Evolutionary conservation across 2,888 invertebrate species (phyloP), one percentile per base, ranked within the genome.

Genomic region (Lamellibrachia columna): DNA sequence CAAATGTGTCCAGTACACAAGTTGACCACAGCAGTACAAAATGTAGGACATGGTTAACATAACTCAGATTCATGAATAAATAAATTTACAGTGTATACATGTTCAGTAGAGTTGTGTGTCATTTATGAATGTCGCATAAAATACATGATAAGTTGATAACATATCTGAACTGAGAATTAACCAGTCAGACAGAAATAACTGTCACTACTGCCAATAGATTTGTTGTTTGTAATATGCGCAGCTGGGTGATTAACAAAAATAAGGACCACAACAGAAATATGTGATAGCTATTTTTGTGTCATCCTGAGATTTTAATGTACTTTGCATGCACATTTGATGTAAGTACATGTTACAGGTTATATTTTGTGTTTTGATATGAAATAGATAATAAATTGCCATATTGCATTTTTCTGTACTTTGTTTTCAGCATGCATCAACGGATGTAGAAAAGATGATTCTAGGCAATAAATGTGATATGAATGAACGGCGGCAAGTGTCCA

Each of bases 401-500:
- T 91, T n/a, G 6, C 55, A 40, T n/a, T 90, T 91, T 40, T 91
- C 40, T 40, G 28, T 92, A 58, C 90, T 90, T 91, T 92, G 53
- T 93, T 94, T 94, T 7, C 94, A 97, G 97, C 99, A 99, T 97
- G 99, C 99, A 28, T 99, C 99, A 92, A 98, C 99, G 40, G 99
- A 99, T 97, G 99, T 99, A 58, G 99, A 99, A 96, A 99, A 99
- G 97, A 99, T 99, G 99, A 98, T 99, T 94, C 97, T 99, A 96
- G 99, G 95, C 40, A 99, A 99, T 97, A 99, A 99, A 97, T 99
- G 99, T 97, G 99, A 99, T 97, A 98, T 99, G 97, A 98, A 98
- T 96, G 98, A 99, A 96, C 98, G 98, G 97, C 97, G 99, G 97
- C 98, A 99, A 97, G 98, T 99, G 93, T 98, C 99, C 94, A 98